Evolutionary conservation across 1,140 invertebrate genomes (phyloP), one percentile per base, ranked within the genome.

Genomic region (Drosophila prosaltans): DNA sequence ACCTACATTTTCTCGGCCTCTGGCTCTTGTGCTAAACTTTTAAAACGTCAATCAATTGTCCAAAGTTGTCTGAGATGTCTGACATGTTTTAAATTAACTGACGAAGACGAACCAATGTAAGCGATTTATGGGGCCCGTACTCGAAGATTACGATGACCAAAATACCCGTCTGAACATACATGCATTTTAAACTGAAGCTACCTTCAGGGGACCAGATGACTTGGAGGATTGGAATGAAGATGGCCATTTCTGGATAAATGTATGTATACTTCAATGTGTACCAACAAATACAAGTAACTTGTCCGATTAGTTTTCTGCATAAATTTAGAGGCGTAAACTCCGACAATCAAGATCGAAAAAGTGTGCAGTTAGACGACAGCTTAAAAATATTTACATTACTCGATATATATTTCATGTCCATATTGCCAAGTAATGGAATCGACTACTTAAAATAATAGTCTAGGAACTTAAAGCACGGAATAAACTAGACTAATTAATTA

Each of bases 21-120:
- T 48, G 57, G 8, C 57, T 30, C 43, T 63, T 45, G 64, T 75
- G 69, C 75, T 81, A 89, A 89, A 89, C 85, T 89, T 89, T 89
- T 89, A 89, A 89, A 90, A 81, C 84, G 84, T 89, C 84, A 89
- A 89, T 89, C 84, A 89, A 89, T 90, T 90, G 84, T 89, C 84
- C 78, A 85, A 89, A 89, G 85, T 89, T 89, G 84, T 90, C 84
- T 67, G 84, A 90, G 85, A 79, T 89, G 85, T 89, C 84, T 90
- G 84, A 89, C 84, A 89, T 89, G 80, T 89, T 89, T 89, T 89
- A 89, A 89, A 89, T 89, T 89, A 89, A 89, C 84, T 89, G 84
- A 89, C 84, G 84, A 90, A 89, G 84, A 90, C 85, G 85, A 89
- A 75, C 84, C 72, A 84, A 81, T 83, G 73, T 72, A 84, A 74